Conservation (phyloP, 2,888 invertebrate species). For the Blomia tropicalis region DNA sequence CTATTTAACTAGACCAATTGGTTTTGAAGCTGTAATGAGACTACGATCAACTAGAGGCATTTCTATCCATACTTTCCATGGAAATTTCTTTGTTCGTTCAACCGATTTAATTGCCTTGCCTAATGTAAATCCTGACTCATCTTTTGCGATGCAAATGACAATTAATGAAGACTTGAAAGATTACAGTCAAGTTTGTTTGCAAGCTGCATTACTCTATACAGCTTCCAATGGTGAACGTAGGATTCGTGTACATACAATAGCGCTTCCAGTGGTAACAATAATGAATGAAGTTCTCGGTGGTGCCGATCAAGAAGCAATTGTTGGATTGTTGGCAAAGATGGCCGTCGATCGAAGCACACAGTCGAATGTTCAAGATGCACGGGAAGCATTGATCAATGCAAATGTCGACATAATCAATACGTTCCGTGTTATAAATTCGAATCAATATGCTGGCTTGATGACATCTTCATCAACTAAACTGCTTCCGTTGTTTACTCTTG, state of each 20-base stretch:
- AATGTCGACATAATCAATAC: conserved; percentile 71
- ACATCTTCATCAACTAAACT: conserved; percentile 61
- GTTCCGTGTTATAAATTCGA: conserved; percentile 46
- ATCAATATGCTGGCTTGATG: conserved; percentile 47
- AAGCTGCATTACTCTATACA: conserved; percentile 91
- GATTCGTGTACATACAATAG: conserved; percentile 92
- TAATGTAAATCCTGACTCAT: conserved; percentile 93
- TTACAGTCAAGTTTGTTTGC: conserved; percentile 77
- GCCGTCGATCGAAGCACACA: conserved; percentile 77
- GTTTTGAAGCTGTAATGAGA: conserved; percentile 96
- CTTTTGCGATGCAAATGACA: conserved; percentile 91
- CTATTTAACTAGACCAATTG: conserved; percentile 88
- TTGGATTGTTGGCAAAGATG: conserved; percentile 87
- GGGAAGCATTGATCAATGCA: conserved; percentile 90
- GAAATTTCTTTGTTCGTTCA: conserved; percentile 96
- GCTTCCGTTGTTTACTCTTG: conserved; percentile 71
- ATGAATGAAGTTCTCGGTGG: conserved; percentile 65
- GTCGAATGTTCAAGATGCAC: conserved; percentile 72
- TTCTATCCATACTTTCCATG: conserved; percentile 93
- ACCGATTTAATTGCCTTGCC: conserved; percentile 88
- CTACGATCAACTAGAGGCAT: conserved; percentile 81
- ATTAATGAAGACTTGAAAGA: conserved; percentile 81
- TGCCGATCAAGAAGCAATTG: conserved; percentile 84
- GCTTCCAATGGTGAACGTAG: conserved; percentile 69
- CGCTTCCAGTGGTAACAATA: conserved; percentile 70